These are phyloP conservation scores for Deroplatys truncata DNA, from an alignment of 2,888 invertebrate genomes.

Conservation along the genomic window DNA sequence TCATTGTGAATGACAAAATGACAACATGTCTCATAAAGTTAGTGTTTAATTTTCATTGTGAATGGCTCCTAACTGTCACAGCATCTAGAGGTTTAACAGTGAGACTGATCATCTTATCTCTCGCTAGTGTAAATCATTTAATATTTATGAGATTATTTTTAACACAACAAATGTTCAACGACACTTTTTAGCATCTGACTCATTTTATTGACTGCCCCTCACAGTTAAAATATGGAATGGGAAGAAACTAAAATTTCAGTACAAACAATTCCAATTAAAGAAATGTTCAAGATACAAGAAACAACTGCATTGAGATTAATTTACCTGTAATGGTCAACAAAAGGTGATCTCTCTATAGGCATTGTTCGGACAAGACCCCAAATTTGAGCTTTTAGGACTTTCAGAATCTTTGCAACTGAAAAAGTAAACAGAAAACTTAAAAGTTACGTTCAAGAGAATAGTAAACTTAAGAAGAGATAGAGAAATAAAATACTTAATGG, in stretches of 20 bases:
- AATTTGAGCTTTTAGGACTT: conserved; percentile 46
- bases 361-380: conserved; percentile 38
- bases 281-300: background rate
- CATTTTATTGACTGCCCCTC: no score
- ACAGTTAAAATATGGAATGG: background rate
- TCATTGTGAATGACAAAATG: no score
- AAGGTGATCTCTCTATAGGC: conserved; percentile 20
- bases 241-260: background rate
- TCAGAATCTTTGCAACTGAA: conserved; percentile 47
- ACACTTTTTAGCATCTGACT: no score
- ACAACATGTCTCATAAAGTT: no score
- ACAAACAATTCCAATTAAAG: background rate
- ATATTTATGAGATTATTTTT: no score
- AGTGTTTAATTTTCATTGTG: no score
- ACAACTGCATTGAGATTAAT: background rate
- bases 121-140: no score
- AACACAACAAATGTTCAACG: no score
- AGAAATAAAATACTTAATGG: background rate
- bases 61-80: no score
- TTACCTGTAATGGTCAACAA: conserved; percentile 31
- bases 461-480: background rate
- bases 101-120: no score
- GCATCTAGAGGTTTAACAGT: no score
- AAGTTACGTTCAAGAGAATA: background rate
- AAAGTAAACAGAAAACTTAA: conserved; percentile 18